Evolutionary conservation across 2,888 invertebrate genomes (phyloP), one percentile per base, ranked within the genome.

Genomic region (Oligia strigilis): DNA sequence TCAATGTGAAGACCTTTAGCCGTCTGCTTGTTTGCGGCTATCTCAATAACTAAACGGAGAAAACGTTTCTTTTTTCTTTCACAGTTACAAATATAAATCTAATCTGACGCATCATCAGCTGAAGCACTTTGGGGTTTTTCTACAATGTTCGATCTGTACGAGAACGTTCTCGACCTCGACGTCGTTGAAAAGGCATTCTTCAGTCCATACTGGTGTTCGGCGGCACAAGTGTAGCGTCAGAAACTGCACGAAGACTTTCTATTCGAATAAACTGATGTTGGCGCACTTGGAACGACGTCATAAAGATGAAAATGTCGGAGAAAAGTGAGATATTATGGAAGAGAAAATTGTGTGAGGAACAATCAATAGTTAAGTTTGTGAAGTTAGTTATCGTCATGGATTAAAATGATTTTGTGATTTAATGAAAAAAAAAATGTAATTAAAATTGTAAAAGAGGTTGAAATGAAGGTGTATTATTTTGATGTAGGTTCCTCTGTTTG

Each of bases 1-100:
- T 0, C 4, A 43, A 19, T 29, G 17, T 17, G 46, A 36, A 5
- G 23, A 71, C 70, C 72, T 46, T 23, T 8, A 67, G 2, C n/a
- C 9, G 19, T 23, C 40, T 49, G n/a, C 23, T 55, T 19, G 46
- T 36, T 19, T 2, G 17, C 55, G 55, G 17, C 9, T 14, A 36
- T 49, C 40, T 40, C 29, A 6, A 23, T 49, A 46, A 52, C 52
- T 36, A 19, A n/a, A 65, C 58, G 13, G 14, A 14, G 13, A n/a
- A 52, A 52, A 23, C 5, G 11, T 64, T 49, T 71, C 40, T 23
- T 43, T 43, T 46, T 80, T 69, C 3, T 83, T 55, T 55, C 17
- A 60, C 88, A 89, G 90, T 29, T 95, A 92, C 75, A 95, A 95
- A 85, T 88, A 90, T 0, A 95, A 93, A 73, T 71, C 87, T 4